These are phyloP conservation scores for Tuta absoluta DNA, from an alignment of 2,888 invertebrate species.

Conservation along the genomic window DNA sequence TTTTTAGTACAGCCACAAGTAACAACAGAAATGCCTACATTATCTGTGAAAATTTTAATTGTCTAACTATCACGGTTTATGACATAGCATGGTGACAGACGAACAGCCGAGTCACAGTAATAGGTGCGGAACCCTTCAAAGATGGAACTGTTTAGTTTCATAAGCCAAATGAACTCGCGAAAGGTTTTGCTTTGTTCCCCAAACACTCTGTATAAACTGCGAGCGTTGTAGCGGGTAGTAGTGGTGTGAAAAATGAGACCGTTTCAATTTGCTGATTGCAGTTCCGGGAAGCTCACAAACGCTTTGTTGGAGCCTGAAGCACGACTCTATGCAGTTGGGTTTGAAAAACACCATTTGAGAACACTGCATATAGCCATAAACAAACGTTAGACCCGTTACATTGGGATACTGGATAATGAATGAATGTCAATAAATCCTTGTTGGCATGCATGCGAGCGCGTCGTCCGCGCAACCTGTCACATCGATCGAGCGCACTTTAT, in stretches of 20 bases:
- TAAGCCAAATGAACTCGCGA: no score
- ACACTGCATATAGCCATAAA: neutral
- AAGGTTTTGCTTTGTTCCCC: no score
- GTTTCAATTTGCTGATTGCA: constrained; percentile 55
- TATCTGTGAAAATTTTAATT: no score
- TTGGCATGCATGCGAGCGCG: constrained; percentile 4
- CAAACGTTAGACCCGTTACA: constrained; percentile 3
- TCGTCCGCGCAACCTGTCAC: constrained; percentile 22
- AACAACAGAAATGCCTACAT: no score
- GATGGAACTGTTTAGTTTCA: no score
- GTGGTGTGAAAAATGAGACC: constrained; percentile 58
- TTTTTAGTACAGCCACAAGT: no score
- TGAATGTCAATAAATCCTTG: constrained; percentile 21
- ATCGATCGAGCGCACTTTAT: constrained; percentile 31
- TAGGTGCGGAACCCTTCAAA: no score
- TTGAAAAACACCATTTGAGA: neutral
- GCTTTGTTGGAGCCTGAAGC: constrained; percentile 19
- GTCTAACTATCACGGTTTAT: no score
- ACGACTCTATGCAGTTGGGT: neutral
- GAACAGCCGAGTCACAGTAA: no score
- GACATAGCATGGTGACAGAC: no score
- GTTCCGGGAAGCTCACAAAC: constrained; percentile 57
- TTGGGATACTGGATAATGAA: constrained; percentile 12
- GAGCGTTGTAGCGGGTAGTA: neutral
- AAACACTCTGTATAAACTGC: no score